A percentile compares a stretch with the other conserved stretches of the same genome.
Evolutionary conservation across 2,888 invertebrate species (phyloP).

Genomic region (Baccha elongata): DNA sequence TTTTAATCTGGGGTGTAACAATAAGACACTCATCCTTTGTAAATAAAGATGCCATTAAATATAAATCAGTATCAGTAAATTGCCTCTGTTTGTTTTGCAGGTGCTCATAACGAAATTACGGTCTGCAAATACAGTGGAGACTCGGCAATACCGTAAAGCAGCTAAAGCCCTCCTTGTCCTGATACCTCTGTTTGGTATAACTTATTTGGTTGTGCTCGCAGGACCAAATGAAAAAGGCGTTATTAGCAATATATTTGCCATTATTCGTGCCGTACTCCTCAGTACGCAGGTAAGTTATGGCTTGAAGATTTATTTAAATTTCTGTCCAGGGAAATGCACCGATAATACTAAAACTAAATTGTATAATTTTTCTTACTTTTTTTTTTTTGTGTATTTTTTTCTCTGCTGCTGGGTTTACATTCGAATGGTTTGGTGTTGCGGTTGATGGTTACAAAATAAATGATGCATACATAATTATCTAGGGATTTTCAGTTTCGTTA

Average conservation of each 20-base stretch:
- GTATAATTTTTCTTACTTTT: conserved; percentile 4
- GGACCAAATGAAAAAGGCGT: conserved; percentile 89
- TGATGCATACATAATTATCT: conserved; percentile 71
- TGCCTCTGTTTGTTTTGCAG: conserved; percentile 81
- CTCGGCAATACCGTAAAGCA: conserved; percentile 94
- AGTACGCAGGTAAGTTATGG: conserved; percentile 91
- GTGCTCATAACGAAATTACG: conserved; percentile 96
- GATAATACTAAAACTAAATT: conserved; percentile 15
- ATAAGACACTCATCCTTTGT: conserved; percentile 25
- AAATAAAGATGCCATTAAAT: conserved; percentile 30
- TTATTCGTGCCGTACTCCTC: conserved; percentile 90
- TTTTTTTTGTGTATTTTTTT: conserved; percentile 20
- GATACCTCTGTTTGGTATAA: conserved; percentile 96
- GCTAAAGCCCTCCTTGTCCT: conserved; percentile 95
- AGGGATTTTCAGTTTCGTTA: conserved; percentile 95
- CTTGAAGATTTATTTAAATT: conserved; percentile 52
- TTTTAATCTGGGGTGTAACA: conserved; percentile 59
- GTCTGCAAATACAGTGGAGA: conserved; percentile 94
- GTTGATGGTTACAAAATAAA: no score
- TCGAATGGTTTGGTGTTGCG: conserved; percentile 1
- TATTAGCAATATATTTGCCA: conserved; percentile 89
- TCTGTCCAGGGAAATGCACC: conserved; percentile 15
- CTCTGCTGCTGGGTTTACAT: not conserved
- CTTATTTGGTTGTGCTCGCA: conserved; percentile 92
- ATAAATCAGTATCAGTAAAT: conserved; percentile 54